Evolutionary conservation across 2,797 vertebrate genomes (phyloP).

Genomic region (Microchirus variegatus): DNA sequence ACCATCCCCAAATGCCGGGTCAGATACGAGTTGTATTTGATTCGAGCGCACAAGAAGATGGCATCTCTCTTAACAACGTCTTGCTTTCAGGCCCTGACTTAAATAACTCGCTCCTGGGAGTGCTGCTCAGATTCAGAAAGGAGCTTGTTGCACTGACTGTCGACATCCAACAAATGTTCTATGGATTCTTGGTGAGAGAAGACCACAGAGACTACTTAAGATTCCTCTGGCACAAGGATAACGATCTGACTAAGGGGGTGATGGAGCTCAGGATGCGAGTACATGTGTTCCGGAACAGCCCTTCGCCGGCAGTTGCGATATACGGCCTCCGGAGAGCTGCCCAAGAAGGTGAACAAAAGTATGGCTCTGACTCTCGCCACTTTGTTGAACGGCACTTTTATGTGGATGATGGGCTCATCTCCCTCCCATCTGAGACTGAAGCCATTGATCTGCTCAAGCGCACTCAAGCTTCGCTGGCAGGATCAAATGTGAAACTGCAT

Average conservation of each 20-base stretch:
- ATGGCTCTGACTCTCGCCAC: neutral
- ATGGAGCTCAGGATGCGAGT: neutral
- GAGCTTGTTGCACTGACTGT: slow-evolving; percentile 6
- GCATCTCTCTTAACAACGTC: neutral
- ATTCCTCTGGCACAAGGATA: slow-evolving; percentile 16
- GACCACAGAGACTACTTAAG: slow-evolving; percentile 6
- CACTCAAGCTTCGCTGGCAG: neutral
- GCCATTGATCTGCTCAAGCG: slow-evolving; percentile 16
- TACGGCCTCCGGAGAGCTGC: slow-evolving; percentile 2
- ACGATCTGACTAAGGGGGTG: neutral
- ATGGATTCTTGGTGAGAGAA: neutral
- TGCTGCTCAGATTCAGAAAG: slow-evolving; percentile 5
- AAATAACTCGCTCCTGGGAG: slow-evolving; percentile 2
- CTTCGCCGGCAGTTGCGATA: slow-evolving; percentile 9
- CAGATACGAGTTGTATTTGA: slow-evolving; percentile 9
- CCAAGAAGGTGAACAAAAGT: slow-evolving; percentile 5
- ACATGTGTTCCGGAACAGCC: slow-evolving; percentile 14
- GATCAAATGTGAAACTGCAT: slow-evolving; percentile 21
- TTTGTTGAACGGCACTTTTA: slow-evolving; percentile 32
- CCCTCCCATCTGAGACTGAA: neutral
- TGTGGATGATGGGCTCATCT: slow-evolving; percentile 20
- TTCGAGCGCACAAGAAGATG: neutral
- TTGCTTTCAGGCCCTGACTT: neutral
- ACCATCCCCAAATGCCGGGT: neutral
- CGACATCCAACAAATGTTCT: slow-evolving; percentile 22